phyloP scores from a whole-genome alignment of 2,113 vertebrate species.

The Atrichornis clamosus region DNA sequence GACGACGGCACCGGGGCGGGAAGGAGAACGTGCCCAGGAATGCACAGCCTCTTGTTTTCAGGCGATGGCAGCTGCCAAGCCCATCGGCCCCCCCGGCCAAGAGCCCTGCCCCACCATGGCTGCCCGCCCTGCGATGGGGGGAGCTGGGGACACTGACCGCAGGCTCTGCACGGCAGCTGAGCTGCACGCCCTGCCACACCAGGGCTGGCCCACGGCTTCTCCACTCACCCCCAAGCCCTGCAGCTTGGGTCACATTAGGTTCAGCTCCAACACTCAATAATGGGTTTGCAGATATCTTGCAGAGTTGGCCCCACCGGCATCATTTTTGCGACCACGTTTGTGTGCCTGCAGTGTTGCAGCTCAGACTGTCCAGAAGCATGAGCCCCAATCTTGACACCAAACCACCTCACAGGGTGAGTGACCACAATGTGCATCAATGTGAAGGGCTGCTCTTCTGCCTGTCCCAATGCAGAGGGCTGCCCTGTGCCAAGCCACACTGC shows the following conservation, averaged over 20 bases:
- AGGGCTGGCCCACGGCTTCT: neutral
- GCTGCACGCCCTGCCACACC: rapidly evolving
- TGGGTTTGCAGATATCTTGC: rapidly evolving
- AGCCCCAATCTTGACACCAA: neutral
- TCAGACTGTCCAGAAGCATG: neutral
- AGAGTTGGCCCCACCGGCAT: neutral
- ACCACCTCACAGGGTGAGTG: neutral
- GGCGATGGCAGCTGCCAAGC: neutral
- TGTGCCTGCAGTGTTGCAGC: rapidly evolving
- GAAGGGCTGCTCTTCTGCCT: neutral
- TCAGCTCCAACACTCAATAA: neutral
- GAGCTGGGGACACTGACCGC: neutral
- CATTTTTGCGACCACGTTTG: rapidly evolving
- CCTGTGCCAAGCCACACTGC: rapidly evolving
- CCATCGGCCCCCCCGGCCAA: neutral
- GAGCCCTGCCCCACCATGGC: neutral
- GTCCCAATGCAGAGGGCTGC: neutral
- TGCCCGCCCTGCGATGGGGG: rapidly evolving
- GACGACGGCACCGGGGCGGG: neutral
- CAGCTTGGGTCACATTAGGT: neutral
- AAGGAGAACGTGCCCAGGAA: neutral
- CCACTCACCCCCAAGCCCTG: neutral
- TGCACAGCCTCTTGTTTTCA: neutral
- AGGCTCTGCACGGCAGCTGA: neutral
- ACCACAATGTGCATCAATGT: rapidly evolving